Conservation (phyloP, 2,888 invertebrate genomes). For the Tortricodes alternella region DNA sequence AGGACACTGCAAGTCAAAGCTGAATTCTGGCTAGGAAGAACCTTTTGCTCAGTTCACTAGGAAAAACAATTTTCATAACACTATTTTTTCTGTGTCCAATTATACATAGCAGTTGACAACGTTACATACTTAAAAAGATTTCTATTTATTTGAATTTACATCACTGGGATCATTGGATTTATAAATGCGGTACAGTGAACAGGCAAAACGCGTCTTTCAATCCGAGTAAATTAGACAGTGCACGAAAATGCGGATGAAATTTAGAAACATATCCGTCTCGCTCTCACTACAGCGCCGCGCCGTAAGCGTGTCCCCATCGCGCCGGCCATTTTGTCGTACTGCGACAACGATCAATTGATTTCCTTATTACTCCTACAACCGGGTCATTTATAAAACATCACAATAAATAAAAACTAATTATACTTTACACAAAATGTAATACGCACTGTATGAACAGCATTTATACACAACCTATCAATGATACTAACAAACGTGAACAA, state of each 20-base stretch:
- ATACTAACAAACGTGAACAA: conserved; percentile 39
- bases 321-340: conserved; percentile 23
- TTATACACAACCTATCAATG: conserved; percentile 63
- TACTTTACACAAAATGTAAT: conserved; percentile 51
- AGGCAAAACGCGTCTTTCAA: conserved; percentile 6
- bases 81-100: no score
- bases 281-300: conserved; percentile 24
- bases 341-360: conserved; percentile 19
- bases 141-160: background rate
- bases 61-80: no score
- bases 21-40: no score
- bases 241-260: conserved; percentile 32
- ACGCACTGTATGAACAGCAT: conserved; percentile 45
- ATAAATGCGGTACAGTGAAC: conserved; percentile 4
- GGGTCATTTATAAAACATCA: conserved; percentile 53
- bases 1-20: no score
- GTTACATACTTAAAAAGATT: no score
- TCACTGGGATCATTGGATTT: background rate
- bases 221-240: conserved; percentile 21
- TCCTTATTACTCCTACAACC: conserved; percentile 30
- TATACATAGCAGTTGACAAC: no score
- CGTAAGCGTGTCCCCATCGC: background rate
- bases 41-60: no score
- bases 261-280: conserved; percentile 26
- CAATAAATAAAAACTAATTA: conserved; percentile 66